Conservation (phyloP, 2,113 vertebrate species). For the Sterrhoptilus dennistouni region DNA sequence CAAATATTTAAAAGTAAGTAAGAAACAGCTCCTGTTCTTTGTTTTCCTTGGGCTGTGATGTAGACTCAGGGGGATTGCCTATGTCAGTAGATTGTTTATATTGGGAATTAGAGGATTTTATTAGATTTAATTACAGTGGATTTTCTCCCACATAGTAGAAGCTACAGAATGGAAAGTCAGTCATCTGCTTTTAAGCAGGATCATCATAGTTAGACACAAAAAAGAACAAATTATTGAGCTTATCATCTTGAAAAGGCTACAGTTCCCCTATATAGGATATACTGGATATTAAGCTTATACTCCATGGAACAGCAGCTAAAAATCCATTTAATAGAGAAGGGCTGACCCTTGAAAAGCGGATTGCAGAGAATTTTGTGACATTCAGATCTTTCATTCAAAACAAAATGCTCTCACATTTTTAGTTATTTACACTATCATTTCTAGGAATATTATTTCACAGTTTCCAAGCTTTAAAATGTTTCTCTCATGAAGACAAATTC, state of each 20-base stretch:
- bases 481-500: background rate
- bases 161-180: background rate
- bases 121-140: conserved; percentile 36
- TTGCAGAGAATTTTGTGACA: background rate
- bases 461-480: background rate
- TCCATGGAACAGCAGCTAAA: background rate
- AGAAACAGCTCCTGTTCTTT: background rate
- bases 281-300: background rate
- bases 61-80: background rate
- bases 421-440: background rate
- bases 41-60: background rate
- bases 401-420: background rate
- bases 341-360: background rate
- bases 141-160: background rate
- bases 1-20: conserved; percentile 16
- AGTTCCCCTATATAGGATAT: background rate
- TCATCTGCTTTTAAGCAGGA: conserved; percentile 37
- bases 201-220: background rate
- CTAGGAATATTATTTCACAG: background rate
- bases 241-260: background rate
- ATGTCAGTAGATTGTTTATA: conserved; percentile 1
- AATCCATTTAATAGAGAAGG: background rate
- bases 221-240: background rate
- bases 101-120: conserved; percentile 22
- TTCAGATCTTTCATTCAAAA: background rate